These are phyloP conservation scores for Polypterus senegalus DNA, from an alignment of 2,113 vertebrate genomes.

Conservation along the genomic window DNA sequence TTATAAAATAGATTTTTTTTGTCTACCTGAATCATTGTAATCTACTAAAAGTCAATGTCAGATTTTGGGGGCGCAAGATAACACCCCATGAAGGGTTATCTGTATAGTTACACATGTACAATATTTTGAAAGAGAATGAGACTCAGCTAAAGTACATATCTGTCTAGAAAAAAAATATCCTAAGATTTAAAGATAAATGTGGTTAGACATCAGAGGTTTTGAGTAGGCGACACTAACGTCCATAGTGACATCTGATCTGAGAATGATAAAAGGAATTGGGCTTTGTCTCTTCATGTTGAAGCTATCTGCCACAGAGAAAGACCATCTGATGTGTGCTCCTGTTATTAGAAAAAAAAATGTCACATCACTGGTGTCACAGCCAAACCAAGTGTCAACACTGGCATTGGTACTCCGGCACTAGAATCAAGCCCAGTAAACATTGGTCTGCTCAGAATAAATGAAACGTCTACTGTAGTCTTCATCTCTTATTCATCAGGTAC, in stretches of 20 bases:
- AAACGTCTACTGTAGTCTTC: slow-evolving; percentile 39
- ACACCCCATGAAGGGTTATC: no score
- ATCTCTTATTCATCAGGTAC: slow-evolving; percentile 36
- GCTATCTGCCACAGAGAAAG: background rate
- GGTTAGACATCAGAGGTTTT: no score
- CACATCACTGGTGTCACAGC: slow-evolving; percentile 27
- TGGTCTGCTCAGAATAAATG: slow-evolving; percentile 25
- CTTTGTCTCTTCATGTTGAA: slow-evolving; percentile 24
- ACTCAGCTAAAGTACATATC: no score
- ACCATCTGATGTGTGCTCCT: background rate
- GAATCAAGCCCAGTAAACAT: slow-evolving; percentile 44
- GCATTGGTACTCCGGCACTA: slow-evolving; percentile 38
- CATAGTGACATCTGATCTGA: background rate
- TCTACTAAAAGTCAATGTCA: no score
- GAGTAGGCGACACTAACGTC: no score
- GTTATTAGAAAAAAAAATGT: slow-evolving; percentile 20
- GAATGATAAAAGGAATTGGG: slow-evolving; percentile 17
- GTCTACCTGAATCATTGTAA: no score
- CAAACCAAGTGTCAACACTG: slow-evolving; percentile 36
- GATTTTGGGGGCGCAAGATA: no score
- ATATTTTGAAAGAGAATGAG: no score
- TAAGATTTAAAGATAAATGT: no score
- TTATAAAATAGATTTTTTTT: no score
- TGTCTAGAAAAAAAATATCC: no score
- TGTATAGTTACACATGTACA: no score